Conservation (phyloP, 2,888 invertebrate genomes). For the Teleiodes luculella region DNA sequence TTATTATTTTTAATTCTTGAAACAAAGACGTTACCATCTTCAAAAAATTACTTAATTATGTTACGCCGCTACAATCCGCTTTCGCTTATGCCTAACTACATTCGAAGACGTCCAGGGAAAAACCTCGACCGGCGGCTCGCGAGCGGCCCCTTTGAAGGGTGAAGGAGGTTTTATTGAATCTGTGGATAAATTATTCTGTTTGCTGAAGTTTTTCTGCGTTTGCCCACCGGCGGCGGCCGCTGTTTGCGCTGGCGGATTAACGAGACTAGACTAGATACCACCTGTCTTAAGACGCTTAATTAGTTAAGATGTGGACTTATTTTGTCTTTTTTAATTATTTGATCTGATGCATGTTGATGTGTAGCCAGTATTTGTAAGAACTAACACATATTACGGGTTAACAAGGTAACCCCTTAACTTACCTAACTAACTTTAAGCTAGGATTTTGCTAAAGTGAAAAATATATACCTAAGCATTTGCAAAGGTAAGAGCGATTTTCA, state of each 20-base stretch:
- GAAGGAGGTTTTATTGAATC: conserved; percentile 52
- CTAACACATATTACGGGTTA: no score
- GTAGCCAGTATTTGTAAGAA: no score
- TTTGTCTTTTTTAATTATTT: no score
- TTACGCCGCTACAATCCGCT: conserved; percentile 14
- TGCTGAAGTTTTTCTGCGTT: conserved; percentile 61
- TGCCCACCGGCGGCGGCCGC: conserved; percentile 25
- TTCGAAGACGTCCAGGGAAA: conserved; percentile 47
- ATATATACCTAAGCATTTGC: no score
- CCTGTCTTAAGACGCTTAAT: neutral
- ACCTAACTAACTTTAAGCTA: no score
- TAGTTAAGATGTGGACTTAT: neutral
- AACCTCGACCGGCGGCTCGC: conserved; percentile 46
- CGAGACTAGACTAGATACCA: conserved; percentile 24
- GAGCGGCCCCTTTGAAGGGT: conserved; percentile 56
- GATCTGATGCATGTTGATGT: no score
- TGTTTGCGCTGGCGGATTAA: conserved; percentile 35
- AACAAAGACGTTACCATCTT: neutral
- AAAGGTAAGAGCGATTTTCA: no score
- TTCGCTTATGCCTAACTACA: conserved; percentile 24
- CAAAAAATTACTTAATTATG: neutral
- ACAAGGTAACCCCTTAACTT: no score
- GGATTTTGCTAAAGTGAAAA: no score
- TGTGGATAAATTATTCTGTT: conserved; percentile 70
- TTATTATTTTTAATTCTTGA: no score